phyloP scores from a whole-genome alignment of 64 coral and sea anemone species.

The Stichodactyla helianthus region DNA sequence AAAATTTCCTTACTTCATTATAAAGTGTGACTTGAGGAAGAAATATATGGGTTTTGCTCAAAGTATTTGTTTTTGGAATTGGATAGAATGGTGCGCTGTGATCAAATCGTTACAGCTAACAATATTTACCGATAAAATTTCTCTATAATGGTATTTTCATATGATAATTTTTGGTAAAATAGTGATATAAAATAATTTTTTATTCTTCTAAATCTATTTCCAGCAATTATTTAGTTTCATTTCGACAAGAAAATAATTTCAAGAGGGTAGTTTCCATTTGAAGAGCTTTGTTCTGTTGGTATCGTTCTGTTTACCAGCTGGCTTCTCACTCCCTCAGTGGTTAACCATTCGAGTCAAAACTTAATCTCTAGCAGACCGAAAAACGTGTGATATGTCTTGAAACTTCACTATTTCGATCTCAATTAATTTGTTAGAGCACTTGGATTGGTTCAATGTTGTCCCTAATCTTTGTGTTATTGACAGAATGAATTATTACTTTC shows the following conservation, averaged over 20 bases:
- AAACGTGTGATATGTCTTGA: background rate
- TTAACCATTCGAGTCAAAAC: constrained; percentile 16
- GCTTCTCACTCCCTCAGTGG: background rate
- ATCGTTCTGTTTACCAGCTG: background rate
- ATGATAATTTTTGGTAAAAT: background rate
- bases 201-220: background rate
- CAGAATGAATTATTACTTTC: background rate
- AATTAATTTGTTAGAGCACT: background rate
- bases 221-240: background rate
- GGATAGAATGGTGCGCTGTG: background rate
- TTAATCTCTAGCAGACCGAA: constrained; percentile 5
- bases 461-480: background rate
- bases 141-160: background rate
- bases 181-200: background rate
- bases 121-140: too few relatives aligned
- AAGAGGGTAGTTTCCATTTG: background rate
- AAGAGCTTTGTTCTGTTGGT: background rate
- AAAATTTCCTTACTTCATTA: background rate
- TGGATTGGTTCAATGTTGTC: background rate
- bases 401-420: background rate
- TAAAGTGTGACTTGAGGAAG: background rate
- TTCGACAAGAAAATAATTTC: background rate
- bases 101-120: background rate
- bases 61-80: background rate
- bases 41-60: background rate